phyloP scores from a whole-genome alignment of 2,888 invertebrate species.

The Achlya flavicornis region DNA sequence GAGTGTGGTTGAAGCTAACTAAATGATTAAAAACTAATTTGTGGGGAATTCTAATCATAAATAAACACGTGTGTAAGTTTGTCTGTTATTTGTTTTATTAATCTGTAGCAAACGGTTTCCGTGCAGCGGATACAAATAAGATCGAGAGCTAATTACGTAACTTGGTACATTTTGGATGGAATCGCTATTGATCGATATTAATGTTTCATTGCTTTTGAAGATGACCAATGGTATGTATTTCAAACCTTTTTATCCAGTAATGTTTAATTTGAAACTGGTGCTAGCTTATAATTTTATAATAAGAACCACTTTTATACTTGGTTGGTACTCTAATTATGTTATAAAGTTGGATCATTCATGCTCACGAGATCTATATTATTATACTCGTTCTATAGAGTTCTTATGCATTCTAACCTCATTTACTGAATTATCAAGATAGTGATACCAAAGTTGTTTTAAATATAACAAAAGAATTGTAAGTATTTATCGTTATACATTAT shows the following conservation, averaged over 20 bases:
- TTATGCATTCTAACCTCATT: background rate
- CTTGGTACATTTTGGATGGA: conserved; percentile 48
- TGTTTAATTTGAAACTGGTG: no score
- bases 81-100: conserved; percentile 58
- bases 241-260: no score
- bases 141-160: conserved; percentile 59
- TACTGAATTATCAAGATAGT: background rate
- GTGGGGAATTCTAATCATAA: conserved; percentile 28
- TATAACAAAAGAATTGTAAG: conserved; percentile 50
- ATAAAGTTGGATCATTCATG: no score
- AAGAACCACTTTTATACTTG: no score
- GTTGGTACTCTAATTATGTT: no score
- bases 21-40: conserved; percentile 9
- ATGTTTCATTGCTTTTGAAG: conserved; percentile 28
- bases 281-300: no score
- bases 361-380: no score
- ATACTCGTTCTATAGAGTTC: background rate
- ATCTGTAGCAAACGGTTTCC: conserved; percentile 58
- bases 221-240: background rate
- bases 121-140: conserved; percentile 56
- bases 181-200: conserved; percentile 47
- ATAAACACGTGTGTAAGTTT: conserved; percentile 37
- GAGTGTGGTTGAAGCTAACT: background rate
- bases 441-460: conserved; percentile 27
- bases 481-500: conserved; percentile 54